These are phyloP conservation scores for Rhynchotus rufescens DNA, from an alignment of 2,797 vertebrate species.

Conservation along the genomic window DNA sequence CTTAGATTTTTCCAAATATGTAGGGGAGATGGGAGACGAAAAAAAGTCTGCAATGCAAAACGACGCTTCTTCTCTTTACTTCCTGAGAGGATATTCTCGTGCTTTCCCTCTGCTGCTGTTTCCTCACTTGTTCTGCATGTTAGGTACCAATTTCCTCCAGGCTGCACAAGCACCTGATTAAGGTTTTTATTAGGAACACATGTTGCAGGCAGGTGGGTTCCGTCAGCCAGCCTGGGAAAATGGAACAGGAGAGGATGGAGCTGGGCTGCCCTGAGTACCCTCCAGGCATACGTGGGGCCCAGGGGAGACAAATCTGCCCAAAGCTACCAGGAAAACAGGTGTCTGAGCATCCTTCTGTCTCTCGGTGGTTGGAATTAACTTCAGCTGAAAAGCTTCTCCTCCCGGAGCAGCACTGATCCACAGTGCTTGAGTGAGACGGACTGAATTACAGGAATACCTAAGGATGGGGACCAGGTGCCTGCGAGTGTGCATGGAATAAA, in stretches of 20 bases:
- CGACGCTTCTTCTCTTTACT: conserved; percentile 46
- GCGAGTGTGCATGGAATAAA: neutral
- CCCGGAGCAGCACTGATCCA: neutral
- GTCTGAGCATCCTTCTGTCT: neutral
- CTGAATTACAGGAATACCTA: neutral
- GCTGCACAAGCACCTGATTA: conserved; percentile 47
- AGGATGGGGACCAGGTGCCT: neutral
- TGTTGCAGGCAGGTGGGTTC: conserved; percentile 56
- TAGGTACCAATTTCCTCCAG: conserved; percentile 51
- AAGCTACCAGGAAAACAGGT: neutral
- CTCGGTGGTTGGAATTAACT: neutral
- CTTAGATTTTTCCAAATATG: neutral
- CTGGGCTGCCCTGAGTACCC: neutral
- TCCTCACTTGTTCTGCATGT: neutral
- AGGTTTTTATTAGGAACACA: conserved; percentile 57
- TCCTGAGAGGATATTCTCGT: conserved; percentile 39
- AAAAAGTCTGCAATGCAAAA: neutral
- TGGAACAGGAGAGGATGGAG: neutral
- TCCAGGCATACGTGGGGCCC: neutral
- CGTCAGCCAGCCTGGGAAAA: conserved; percentile 16
- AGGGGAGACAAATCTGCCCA: neutral
- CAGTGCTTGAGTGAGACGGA: neutral
- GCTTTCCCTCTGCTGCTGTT: conserved; percentile 45
- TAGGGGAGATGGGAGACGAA: neutral
- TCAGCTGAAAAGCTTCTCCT: neutral